Base-by-base conservation (phyloP, 1,140 invertebrate genomes). In the Trichomalopsis sarcophagae region DNA sequence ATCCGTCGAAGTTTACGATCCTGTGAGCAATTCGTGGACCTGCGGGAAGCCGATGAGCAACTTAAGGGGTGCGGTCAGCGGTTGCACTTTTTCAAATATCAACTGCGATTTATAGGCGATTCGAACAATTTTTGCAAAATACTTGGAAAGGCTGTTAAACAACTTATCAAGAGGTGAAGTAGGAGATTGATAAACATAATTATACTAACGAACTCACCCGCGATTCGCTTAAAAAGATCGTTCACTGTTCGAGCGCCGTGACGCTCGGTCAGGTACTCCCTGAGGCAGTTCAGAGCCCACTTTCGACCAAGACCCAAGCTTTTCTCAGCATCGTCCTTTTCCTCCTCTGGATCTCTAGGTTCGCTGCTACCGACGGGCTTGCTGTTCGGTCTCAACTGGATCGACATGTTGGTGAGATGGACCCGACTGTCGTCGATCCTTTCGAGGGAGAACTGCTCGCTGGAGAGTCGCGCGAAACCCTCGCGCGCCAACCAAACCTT, bases 361-460 rank as follows among this genome's bases (percentile, higher is more conserved):
- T 71, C 6, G 23, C 30, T n/a, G 23, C 10, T 13, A 33, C 13
- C 6, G 9, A 30, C 0, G 23, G 27, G 36, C 14, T 27, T 66
- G 27, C 62, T 33, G 50, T 74, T 10, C 69, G 30, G 7, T 30
- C 84, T 86, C 33, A 93, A n/a, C 81, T 96, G 95, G 84, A 95
- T 94, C n/a, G 95, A 94, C 71, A 95, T 95, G 90, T 95, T 96
- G 14, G 95, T 96, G 13, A 96, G 88, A 90, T 96, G 95, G 40
- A 93, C 89, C 30, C 91, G 90, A 76, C 89, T 91, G 78, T 94
- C 92, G 84, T 92, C 89, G 33, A 94, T 89, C 5, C 94, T 88
- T 69, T 93, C 92, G 68, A 95, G 91, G 79, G 94, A 94, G 89
- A 95, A 96, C 83, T 94, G 93, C 27, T 94, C 93, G n/a, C 94